phyloP scores from a whole-genome alignment of 2,797 vertebrate genomes.

The Rhinella marina region DNA sequence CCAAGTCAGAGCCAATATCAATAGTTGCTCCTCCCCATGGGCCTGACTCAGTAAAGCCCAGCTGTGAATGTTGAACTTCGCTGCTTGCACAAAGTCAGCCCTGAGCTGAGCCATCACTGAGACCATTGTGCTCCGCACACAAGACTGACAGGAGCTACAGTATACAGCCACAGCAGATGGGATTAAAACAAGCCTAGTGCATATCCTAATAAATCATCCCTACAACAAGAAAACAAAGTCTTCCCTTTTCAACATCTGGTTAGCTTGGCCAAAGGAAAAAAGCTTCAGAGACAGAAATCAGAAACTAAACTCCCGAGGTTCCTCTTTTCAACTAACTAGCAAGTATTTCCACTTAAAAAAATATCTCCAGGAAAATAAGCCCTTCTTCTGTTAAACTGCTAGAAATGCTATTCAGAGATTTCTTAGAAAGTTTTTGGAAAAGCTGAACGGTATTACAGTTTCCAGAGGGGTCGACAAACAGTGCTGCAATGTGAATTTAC shows the following conservation, averaged over 20 bases:
- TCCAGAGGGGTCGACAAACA: background rate
- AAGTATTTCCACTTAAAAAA: background rate
- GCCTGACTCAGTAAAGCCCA: constrained; percentile 60
- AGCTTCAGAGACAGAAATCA: background rate
- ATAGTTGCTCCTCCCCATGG: constrained; percentile 51
- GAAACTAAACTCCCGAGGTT: background rate
- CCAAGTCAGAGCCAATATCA: constrained; percentile 58
- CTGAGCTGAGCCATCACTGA: constrained; percentile 61
- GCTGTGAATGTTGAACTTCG: constrained; percentile 58
- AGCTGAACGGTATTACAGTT: background rate
- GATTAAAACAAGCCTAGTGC: constrained; percentile 55
- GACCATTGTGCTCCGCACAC: constrained; percentile 49
- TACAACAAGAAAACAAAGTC: constrained; percentile 59
- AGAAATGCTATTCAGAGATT: background rate
- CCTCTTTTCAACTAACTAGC: background rate
- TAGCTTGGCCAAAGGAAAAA: constrained; percentile 57
- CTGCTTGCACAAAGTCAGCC: constrained; percentile 52
- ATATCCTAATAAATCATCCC: constrained; percentile 49
- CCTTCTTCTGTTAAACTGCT: background rate
- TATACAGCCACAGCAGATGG: constrained; percentile 49
- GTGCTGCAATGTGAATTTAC: background rate
- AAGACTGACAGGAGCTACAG: constrained; percentile 51
- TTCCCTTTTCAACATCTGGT: constrained; percentile 63
- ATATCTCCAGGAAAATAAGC: background rate
- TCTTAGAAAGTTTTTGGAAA: background rate